These are phyloP conservation scores for Argyresthia albistria DNA, from an alignment of 2,888 invertebrate genomes.

Conservation along the genomic window DNA sequence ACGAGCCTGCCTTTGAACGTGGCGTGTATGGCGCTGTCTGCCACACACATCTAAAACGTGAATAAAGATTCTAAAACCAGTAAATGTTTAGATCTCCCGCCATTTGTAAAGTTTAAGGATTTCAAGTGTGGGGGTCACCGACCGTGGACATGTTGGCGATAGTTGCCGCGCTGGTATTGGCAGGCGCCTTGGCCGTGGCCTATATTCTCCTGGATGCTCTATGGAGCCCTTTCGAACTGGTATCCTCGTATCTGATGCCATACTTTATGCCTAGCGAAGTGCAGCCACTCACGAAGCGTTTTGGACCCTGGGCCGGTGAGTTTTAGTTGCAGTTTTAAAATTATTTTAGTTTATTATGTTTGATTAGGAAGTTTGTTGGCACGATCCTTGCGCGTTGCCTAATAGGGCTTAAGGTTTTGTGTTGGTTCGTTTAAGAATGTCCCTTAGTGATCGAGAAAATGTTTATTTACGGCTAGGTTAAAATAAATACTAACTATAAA, in stretches of 20 bases:
- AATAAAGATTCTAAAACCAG: neutral
- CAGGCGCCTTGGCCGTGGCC: constrained; percentile 66
- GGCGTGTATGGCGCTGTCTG: constrained; percentile 1
- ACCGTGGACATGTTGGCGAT: constrained; percentile 7
- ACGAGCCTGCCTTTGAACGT: neutral
- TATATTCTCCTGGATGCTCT: constrained; percentile 71
- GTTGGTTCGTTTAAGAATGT: too few species aligned
- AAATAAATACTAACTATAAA: too few species aligned
- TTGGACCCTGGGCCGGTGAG: constrained; percentile 92
- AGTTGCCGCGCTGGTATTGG: constrained; percentile 33
- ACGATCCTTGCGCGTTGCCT: too few species aligned
- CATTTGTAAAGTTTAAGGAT: neutral
- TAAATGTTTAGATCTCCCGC: neutral
- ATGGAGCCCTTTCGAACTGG: constrained; percentile 72
- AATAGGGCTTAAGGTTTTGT: too few species aligned
- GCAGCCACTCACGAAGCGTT: constrained; percentile 74
- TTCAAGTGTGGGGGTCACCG: neutral
- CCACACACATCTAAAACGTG: constrained; percentile 16
- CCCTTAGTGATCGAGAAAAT: too few species aligned
- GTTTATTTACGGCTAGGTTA: too few species aligned
- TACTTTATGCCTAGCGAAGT: constrained; percentile 77
- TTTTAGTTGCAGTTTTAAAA: constrained; percentile 12
- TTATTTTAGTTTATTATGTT: too few species aligned
- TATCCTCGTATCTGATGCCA: constrained; percentile 76
- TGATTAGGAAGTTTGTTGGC: too few species aligned